Conservation (phyloP, 2,113 vertebrate genomes). For the Pituophis catenifer region DNA sequence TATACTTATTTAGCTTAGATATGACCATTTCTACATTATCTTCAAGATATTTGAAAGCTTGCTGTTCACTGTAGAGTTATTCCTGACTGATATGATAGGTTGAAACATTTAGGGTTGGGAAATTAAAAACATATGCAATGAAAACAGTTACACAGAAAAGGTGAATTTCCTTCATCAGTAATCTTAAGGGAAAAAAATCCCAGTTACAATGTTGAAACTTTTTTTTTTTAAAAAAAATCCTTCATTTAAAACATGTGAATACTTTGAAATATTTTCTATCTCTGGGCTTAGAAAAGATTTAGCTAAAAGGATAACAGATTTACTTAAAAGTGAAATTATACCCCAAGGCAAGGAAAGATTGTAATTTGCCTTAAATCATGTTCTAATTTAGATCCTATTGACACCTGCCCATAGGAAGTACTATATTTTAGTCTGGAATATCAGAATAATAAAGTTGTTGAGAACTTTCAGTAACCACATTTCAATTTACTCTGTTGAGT, state of each 20-base stretch:
- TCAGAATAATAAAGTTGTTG: background rate
- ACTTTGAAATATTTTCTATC: background rate
- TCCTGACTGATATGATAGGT: background rate
- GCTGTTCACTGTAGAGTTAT: background rate
- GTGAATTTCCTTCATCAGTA: background rate
- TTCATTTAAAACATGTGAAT: background rate
- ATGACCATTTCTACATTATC: background rate
- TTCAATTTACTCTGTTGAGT: background rate
- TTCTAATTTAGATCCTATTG: background rate
- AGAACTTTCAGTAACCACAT: background rate
- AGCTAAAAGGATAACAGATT: background rate
- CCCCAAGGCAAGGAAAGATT: background rate
- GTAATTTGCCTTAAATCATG: background rate
- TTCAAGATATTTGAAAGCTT: background rate
- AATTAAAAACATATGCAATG: background rate
- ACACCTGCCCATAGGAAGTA: background rate
- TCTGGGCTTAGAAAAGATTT: background rate
- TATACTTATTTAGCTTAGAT: background rate
- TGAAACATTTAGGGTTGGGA: background rate
- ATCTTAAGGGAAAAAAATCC: background rate
- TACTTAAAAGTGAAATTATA: background rate
- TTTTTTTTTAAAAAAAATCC: background rate
- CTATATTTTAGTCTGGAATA: background rate
- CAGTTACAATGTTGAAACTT: background rate
- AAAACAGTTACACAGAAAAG: background rate